A percentile compares a stretch with the other conserved stretches of the same genome.
phyloP scores from a whole-genome alignment of 2,113 vertebrate genomes.

The Chaetops frenatus region DNA sequence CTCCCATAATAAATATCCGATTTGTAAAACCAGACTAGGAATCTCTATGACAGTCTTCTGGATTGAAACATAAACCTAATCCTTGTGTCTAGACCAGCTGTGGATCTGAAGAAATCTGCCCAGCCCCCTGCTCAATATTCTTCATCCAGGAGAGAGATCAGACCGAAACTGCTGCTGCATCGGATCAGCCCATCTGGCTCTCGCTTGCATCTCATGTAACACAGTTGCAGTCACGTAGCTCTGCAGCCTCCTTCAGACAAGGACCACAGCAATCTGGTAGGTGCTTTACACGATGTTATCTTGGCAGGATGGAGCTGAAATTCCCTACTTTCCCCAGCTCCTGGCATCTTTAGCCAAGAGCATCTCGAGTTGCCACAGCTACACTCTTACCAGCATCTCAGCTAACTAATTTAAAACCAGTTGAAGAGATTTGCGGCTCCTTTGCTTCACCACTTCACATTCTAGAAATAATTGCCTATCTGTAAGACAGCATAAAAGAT shows the following conservation, averaged over 20 bases:
- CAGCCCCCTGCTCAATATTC: neutral
- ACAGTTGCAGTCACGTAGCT: neutral
- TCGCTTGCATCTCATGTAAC: neutral
- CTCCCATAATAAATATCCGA: neutral
- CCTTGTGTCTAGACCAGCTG: neutral
- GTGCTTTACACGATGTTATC: neutral
- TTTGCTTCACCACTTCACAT: neutral
- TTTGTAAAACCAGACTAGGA: neutral
- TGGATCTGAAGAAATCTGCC: neutral
- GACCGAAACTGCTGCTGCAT: rapidly evolving
- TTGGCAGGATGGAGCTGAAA: neutral
- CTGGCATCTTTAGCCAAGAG: neutral
- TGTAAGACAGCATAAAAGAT: neutral
- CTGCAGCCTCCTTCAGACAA: neutral
- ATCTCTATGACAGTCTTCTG: neutral
- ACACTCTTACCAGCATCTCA: neutral
- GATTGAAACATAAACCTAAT: neutral
- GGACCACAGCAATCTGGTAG: neutral
- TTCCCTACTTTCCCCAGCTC: neutral
- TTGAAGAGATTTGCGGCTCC: neutral
- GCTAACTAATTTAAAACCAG: neutral
- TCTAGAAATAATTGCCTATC: neutral
- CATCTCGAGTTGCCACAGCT: neutral
- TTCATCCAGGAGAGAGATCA: neutral
- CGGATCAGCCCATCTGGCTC: neutral